phyloP scores from a whole-genome alignment of 2,113 vertebrate species.

The Epinephelus fuscoguttatus region DNA sequence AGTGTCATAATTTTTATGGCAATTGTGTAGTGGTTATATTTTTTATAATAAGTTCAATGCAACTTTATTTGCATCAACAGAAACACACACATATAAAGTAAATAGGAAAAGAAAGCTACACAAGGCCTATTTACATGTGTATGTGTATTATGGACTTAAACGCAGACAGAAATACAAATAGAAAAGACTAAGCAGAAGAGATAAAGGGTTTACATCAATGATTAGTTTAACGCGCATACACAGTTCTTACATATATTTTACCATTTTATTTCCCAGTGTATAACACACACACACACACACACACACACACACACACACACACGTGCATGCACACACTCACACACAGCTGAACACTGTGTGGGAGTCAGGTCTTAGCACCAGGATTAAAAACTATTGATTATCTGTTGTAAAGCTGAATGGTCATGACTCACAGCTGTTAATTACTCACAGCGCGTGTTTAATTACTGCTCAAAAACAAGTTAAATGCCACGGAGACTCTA shows the following conservation, averaged over 20 bases:
- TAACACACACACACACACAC: background rate
- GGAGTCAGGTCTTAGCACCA: background rate
- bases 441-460: conserved; percentile 44
- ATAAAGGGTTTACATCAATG: background rate
- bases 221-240: background rate
- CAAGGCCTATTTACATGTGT: no score
- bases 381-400: conserved; percentile 74
- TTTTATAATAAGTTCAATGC: background rate
- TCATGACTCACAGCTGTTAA: conserved; percentile 48
- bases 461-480: conserved; percentile 22
- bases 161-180: background rate
- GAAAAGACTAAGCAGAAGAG: background rate
- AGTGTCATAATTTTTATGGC: background rate
- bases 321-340: background rate
- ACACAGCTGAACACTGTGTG: background rate
- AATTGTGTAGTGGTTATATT: background rate
- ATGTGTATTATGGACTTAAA: no score
- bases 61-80: background rate
- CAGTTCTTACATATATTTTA: background rate
- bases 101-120: no score
- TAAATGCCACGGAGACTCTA: conserved; percentile 53
- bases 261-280: background rate
- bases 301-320: background rate
- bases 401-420: conserved; percentile 29
- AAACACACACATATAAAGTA: background rate